Base-by-base conservation (phyloP, 2,888 invertebrate genomes). In the Acrocyrtus sp. region DNA sequence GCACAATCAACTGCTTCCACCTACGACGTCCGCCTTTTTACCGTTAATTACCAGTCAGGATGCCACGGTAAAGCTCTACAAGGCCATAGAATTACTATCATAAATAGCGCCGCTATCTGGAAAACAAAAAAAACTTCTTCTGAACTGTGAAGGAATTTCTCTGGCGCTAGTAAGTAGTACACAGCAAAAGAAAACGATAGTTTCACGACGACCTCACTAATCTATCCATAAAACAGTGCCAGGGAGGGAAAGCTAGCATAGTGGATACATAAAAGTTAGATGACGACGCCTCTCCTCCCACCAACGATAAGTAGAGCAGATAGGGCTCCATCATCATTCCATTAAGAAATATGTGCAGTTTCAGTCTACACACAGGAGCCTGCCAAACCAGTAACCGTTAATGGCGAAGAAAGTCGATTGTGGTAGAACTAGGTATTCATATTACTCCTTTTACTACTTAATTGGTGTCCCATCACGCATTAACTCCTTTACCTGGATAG, bases 401-500 rank as follows among this genome's bases (percentile, higher is more conserved):
- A n/a, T n/a, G n/a, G n/a, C n/a, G n/a, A n/a, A n/a, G n/a, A n/a
- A n/a, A n/a, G n/a, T n/a, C n/a, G n/a, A n/a, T n/a, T n/a, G n/a
- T n/a, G n/a, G 1, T 1, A 57, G 3, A 45, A 27, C 26, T 15
- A n/a, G n/a, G 47, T 68, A 68, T 61, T 47, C 60, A 53, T 61
- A 54, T 67, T 53, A 56, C 43, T 39, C 54, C 61, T 68, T 51
- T 68, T 68, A 53, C 60, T 47, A 60, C 54, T 47, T 68, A 68
- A 68, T 68, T 68, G 61, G 54, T 45, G 29, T 50, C 22, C 39
- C 50, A 62, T 62, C 50, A 48, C 51, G 48, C 69, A 56, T 69
- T 69, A 62, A 54, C 56, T 61, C 62, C 19, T 45, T 41, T 26
- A 48, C 48, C 56, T 50, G 22, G 34, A 48, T 62, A 54, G 62